phyloP scores from a whole-genome alignment of 2,888 invertebrate genomes.

The Galeruca laticollis region DNA sequence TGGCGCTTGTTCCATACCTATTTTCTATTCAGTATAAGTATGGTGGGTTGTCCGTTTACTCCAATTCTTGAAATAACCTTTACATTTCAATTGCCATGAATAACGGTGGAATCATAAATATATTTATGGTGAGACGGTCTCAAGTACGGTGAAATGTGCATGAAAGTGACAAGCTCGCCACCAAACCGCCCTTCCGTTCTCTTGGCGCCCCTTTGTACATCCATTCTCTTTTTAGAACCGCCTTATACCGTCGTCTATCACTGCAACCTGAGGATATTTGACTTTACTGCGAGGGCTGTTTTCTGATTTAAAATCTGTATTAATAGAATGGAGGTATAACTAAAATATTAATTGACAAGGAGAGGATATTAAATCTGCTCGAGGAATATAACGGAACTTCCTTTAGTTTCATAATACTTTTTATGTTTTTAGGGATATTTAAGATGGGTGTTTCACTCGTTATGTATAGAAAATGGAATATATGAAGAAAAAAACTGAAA shows the following conservation, averaged over 20 bases:
- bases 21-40: background rate
- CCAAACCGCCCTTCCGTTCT: conserved; percentile 14
- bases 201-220: background rate
- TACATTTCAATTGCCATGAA: conserved; percentile 56
- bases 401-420: too few species aligned
- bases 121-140: conserved; percentile 34
- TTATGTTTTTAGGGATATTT: too few species aligned
- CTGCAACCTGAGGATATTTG: conserved; percentile 44
- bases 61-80: conserved; percentile 37
- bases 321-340: too few species aligned
- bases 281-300: too few species aligned
- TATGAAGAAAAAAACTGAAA: too few species aligned
- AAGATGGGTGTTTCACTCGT: too few species aligned
- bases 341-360: too few species aligned
- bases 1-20: background rate
- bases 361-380: too few species aligned
- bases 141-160: conserved; percentile 37
- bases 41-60: background rate
- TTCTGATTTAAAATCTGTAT: too few species aligned
- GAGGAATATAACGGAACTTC: too few species aligned
- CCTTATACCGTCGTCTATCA: conserved; percentile 44
- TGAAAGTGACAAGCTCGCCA: conserved; percentile 42
- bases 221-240: background rate
- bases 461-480: too few species aligned
- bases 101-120: conserved; percentile 56